Conservation (phyloP, 1,140 invertebrate genomes). For the Matsumurasca onukii region DNA sequence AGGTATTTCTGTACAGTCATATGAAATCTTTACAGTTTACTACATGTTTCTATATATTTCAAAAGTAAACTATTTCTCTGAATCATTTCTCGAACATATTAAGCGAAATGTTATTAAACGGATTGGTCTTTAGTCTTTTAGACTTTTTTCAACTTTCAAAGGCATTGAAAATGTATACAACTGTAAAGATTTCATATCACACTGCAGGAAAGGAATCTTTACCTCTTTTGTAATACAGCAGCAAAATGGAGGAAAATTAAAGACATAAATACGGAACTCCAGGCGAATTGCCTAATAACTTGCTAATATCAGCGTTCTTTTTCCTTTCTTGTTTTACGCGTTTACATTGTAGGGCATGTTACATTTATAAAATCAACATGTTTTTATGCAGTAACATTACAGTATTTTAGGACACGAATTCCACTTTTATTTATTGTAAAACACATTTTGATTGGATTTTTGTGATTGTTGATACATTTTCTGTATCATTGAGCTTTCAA, state of each 20-base stretch:
- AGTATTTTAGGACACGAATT: too few relatives aligned
- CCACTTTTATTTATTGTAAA: too few relatives aligned
- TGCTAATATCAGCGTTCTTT: conserved; percentile 1
- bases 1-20: too few relatives aligned
- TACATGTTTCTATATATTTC: neutral
- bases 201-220: neutral
- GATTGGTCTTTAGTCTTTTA: neutral
- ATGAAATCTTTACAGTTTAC: too few relatives aligned
- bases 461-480: too few relatives aligned
- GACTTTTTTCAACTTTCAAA: neutral
- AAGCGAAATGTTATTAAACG: neutral
- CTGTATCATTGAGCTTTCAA: too few relatives aligned
- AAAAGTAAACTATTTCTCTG: neutral
- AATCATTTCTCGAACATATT: neutral
- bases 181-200: neutral
- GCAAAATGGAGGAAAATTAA: conserved; percentile 7
- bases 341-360: too few relatives aligned
- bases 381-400: too few relatives aligned
- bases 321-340: too few relatives aligned
- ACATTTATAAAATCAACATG: too few relatives aligned
- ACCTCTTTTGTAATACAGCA: neutral
- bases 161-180: neutral
- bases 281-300: neutral
- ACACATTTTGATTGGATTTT: too few relatives aligned
- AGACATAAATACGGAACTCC: conserved; percentile 5